Evolutionary conservation across 2,888 invertebrate genomes (phyloP), one percentile per base, ranked within the genome.

Genomic region (Imbricaverruca yamaguchii): DNA sequence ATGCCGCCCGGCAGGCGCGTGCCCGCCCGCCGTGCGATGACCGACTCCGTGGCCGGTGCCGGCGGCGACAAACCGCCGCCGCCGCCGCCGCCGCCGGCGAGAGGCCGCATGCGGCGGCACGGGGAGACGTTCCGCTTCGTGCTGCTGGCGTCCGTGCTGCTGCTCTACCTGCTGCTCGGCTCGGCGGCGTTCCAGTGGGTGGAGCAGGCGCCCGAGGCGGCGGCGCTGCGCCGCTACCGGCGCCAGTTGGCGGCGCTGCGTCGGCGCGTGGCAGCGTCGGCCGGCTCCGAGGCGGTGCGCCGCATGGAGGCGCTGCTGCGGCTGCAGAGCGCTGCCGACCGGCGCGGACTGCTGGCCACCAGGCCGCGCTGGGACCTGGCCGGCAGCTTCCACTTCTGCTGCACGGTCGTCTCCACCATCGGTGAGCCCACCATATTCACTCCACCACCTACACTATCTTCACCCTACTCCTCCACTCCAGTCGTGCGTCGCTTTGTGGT

Each of bases 351-450:
- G 65, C 88, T 89, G 81, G 87, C 89, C 85, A 89, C 89, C 83
- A 86, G 90, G 81, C 87, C 89, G 10, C 87, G 90, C 59, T 91
- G 91, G 90, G 91, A 91, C 86, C 90, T 90, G 84, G 86, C 90
- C 0, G 91, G 91, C 69, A 89, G 91, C 74, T 90, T 91, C 86
- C 91, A 91, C 85, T 91, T 91, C 85, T 91, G 91, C 53, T 90
- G 90, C 78, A 91, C 91, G 61, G 91, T 91, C 83, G 91, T 91
- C 53, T 91, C 91, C 1, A 91, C 91, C n/a, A 91, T 91, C 83
- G 91, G 91, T 91, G 87, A 88, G 39, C 39, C 39, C 39, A 39
- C 39, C 4, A 4, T 39, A 1, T 39, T 4, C 39, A 39, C 39
- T 39, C 39, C 39, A 39, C 39, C 39, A 39, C 39, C 39, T 39